Evolutionary conservation across 2,113 vertebrate genomes (phyloP).

Genomic region (Serinus canaria): DNA sequence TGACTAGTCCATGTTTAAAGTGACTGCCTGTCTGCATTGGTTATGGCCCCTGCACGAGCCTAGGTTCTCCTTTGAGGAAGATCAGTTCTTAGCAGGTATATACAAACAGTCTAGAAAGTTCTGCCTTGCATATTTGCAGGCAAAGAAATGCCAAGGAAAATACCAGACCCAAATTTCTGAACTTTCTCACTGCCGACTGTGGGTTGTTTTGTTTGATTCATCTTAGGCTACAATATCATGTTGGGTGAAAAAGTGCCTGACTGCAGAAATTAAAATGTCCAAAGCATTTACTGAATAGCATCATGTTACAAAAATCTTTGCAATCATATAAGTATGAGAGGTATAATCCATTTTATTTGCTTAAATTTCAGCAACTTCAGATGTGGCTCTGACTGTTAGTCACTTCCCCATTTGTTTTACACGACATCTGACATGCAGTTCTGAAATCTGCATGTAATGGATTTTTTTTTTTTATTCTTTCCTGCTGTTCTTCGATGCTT

Average conservation of each 20-base stretch:
- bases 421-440: neutral
- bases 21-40: fast-evolving
- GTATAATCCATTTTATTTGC: neutral
- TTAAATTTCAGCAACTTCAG: neutral
- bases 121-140: neutral
- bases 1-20: neutral
- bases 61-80: neutral
- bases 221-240: neutral
- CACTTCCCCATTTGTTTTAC: neutral
- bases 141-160: neutral
- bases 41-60: neutral
- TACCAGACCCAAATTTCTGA: neutral
- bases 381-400: neutral
- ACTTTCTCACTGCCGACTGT: neutral
- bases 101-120: neutral
- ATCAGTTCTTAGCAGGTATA: neutral
- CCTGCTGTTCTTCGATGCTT: neutral
- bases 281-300: neutral
- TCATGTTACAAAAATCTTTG: neutral
- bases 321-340: neutral
- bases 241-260: neutral
- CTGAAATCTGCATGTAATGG: neutral
- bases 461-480: neutral
- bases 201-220: neutral
- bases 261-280: neutral